These are phyloP conservation scores for Watsonalla binaria DNA, from an alignment of 2,888 invertebrate genomes.

Conservation along the genomic window DNA sequence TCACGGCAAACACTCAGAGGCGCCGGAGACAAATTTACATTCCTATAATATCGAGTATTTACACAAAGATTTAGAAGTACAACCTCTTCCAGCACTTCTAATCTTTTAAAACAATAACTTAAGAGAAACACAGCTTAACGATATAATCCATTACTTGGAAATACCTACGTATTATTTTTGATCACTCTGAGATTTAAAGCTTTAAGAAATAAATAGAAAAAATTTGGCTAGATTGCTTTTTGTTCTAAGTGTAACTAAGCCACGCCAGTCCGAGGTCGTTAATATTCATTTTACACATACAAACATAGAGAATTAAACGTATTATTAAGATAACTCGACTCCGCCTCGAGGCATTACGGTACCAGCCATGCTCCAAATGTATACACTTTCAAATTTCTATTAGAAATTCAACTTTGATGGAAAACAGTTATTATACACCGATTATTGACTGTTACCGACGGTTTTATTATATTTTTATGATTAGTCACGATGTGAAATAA, in stretches of 20 bases:
- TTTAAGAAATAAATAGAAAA: not conserved
- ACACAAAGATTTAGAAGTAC: not conserved
- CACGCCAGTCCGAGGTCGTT: not conserved
- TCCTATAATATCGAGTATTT: slow-evolving; percentile 23
- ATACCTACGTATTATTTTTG: not conserved
- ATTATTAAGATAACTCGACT: slow-evolving; percentile 30
- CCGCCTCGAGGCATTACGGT: slow-evolving; percentile 59
- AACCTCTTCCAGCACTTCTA: not conserved
- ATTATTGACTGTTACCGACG: slow-evolving; percentile 23
- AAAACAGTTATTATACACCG: slow-evolving; percentile 56
- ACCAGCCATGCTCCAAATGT: slow-evolving; percentile 51
- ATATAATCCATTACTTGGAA: not conserved
- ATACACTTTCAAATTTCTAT: slow-evolving; percentile 51
- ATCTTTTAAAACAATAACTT: not conserved
- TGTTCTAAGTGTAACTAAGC: not conserved
- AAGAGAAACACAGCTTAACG: not conserved
- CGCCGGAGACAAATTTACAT: slow-evolving; percentile 43
- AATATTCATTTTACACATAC: slow-evolving; percentile 19
- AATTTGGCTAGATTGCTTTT: not conserved
- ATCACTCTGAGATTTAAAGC: not conserved
- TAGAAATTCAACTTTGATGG: slow-evolving; percentile 63
- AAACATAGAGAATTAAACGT: slow-evolving; percentile 29
- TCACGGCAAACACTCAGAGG: slow-evolving; percentile 47
- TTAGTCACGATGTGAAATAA: not conserved
- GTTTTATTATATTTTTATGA: not conserved